Percentiles rank a stretch among this genome's conserved stretches.
These are phyloP conservation scores for Bhutanitis thaidina DNA, from an alignment of 2,888 invertebrate genomes.

Conservation along the genomic window DNA sequence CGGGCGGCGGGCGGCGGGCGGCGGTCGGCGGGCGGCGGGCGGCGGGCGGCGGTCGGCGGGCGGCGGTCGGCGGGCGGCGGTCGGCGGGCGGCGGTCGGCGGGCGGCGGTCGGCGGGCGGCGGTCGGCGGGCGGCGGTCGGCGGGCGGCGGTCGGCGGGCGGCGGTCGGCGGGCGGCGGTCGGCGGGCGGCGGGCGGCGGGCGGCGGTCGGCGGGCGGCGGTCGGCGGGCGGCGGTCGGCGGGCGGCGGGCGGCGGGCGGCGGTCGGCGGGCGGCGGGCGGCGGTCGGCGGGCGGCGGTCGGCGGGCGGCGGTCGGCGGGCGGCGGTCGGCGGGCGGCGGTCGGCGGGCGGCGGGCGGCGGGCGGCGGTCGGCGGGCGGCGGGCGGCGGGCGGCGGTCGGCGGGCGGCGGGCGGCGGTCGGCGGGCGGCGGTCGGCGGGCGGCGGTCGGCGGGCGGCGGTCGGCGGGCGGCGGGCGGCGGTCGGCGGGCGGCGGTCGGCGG, in stretches of 20 bases:
- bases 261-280: background rate
- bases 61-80: constrained; percentile 10
- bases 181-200: constrained; percentile 27
- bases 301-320: constrained; percentile 9
- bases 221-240: constrained; percentile 13
- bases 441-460: background rate
- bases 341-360: constrained; percentile 13
- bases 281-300: constrained; percentile 12
- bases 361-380: constrained; percentile 10
- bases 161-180: background rate
- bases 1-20: background rate
- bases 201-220: background rate
- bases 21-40: constrained; percentile 22
- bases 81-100: constrained; percentile 10
- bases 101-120: background rate
- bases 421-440: constrained; percentile 10
- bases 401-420: constrained; percentile 20
- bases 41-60: background rate
- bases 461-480: constrained; percentile 24
- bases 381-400: constrained; percentile 10
- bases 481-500: constrained; percentile 10
- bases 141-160: constrained; percentile 10
- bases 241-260: constrained; percentile 20
- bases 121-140: constrained; percentile 12
- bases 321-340: background rate